Percentiles rank a stretch among this genome's conserved stretches.
Conservation (phyloP, 2,888 invertebrate genomes). For the Elegia similella region DNA sequence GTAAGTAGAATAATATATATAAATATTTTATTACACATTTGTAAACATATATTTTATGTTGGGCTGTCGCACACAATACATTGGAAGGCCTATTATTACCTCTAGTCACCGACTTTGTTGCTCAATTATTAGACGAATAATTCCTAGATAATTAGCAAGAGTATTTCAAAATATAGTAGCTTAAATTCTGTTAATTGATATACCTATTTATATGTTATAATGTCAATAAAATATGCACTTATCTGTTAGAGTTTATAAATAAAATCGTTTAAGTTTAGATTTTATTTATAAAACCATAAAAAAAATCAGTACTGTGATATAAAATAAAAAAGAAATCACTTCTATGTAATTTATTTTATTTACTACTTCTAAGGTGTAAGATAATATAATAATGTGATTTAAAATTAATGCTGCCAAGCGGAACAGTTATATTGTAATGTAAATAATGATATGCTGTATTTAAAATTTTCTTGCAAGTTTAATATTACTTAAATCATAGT, state of each 20-base stretch:
- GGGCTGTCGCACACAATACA: no score
- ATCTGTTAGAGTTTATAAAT: no score
- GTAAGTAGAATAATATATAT: no score
- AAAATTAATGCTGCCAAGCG: conserved; percentile 6
- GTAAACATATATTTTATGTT: no score
- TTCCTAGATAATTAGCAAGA: no score
- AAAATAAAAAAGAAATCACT: background rate
- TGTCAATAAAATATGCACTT: no score
- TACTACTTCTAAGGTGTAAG: background rate
- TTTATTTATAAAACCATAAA: no score
- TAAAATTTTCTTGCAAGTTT: background rate
- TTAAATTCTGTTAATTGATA: no score
- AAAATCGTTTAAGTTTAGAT: no score
- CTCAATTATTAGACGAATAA: background rate
- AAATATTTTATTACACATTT: no score
- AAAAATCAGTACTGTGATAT: conserved; percentile 1
- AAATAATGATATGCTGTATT: background rate
- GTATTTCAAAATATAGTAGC: no score
- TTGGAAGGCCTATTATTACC: background rate
- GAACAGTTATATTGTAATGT: conserved; percentile 5
- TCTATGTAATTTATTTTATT: background rate
- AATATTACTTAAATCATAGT: background rate
- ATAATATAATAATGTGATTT: background rate
- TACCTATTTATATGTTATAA: no score
- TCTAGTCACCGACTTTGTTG: conserved; percentile 4